Conservation (phyloP, 2,113 vertebrate genomes). For the Vicugna pacos region DNA sequence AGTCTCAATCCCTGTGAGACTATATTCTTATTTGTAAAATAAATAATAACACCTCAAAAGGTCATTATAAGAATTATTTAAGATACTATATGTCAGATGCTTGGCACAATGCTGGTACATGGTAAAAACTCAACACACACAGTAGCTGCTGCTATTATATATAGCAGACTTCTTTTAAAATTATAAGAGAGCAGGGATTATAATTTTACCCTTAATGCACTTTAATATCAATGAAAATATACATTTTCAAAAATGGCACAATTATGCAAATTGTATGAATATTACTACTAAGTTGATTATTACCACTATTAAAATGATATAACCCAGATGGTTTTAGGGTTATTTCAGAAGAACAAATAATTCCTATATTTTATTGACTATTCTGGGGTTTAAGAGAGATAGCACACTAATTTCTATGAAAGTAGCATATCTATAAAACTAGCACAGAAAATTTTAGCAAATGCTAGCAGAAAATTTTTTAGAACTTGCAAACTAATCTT, state of each 20-base stretch:
- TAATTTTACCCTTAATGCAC: neutral
- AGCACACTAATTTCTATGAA: neutral
- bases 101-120: neutral
- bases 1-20: neutral
- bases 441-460: neutral
- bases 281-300: neutral
- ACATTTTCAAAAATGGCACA: neutral
- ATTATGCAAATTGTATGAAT: neutral
- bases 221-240: neutral
- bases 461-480: neutral
- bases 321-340: neutral
- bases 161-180: neutral
- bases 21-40: neutral
- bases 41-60: neutral
- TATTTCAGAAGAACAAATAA: neutral
- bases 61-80: neutral
- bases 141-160: neutral
- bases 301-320: neutral
- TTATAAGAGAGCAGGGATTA: neutral
- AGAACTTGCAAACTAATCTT: neutral
- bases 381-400: neutral
- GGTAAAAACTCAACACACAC: neutral
- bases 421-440: neutral
- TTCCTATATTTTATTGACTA: neutral
- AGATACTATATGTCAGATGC: neutral